A percentile compares a stretch with the other conserved stretches of the same genome.
Conservation (phyloP, 30 jellyfish, hydroid and myxozoan species). For the Sanderia malayensis region DNA sequence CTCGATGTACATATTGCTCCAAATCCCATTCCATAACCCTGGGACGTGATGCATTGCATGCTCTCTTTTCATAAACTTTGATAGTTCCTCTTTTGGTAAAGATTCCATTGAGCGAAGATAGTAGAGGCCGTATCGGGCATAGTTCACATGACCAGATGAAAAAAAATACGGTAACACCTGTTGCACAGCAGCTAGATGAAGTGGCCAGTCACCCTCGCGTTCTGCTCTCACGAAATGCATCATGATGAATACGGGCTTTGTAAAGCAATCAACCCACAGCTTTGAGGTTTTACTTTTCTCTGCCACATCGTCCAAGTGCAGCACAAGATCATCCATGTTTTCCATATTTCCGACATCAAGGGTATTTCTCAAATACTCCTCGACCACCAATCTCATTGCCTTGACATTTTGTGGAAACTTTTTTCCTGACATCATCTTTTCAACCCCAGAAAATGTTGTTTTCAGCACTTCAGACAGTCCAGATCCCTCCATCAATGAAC, state of each 20-base stretch:
- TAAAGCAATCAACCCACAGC: background rate
- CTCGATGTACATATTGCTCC: constrained; percentile 3
- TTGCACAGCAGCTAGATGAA: background rate
- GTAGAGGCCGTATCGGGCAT: constrained; percentile 1
- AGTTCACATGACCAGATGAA: background rate
- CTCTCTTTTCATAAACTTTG: constrained; percentile 1
- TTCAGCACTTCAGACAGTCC: constrained; percentile 12
- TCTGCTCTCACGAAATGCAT: background rate
- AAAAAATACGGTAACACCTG: constrained; percentile 3
- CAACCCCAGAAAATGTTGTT: constrained; percentile 28
- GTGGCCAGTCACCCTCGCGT: constrained; percentile 8
- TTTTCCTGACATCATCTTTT: constrained; percentile 30
- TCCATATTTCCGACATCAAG: background rate
- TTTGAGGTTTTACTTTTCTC: background rate
- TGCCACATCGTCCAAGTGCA: background rate
- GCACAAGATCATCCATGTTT: background rate
- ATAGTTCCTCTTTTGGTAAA: no score
- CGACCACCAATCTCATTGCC: constrained; percentile 24
- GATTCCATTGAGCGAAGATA: background rate
- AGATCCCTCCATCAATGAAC: constrained; percentile 13
- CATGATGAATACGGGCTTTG: background rate
- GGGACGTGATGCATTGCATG: background rate
- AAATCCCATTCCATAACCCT: background rate
- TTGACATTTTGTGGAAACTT: constrained; percentile 41
- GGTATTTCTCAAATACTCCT: constrained; percentile 8